Evolutionary conservation across 1,140 invertebrate genomes (phyloP), one percentile per base, ranked within the genome.

Genomic region (Drosophila parabipectinata): DNA sequence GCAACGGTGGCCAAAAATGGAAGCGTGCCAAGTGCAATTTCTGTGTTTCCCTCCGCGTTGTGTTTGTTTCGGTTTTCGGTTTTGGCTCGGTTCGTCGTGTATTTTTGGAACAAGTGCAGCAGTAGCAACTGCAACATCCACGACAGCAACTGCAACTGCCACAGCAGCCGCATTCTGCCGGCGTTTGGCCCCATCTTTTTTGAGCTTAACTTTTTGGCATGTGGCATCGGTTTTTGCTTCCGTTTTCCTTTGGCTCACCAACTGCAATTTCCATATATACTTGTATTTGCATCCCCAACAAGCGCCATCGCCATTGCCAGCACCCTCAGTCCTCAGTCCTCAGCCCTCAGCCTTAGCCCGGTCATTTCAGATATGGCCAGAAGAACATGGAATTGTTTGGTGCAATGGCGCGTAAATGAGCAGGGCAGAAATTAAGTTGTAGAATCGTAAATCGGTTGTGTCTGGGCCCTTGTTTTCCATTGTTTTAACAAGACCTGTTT

Each of bases 351-450:
- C 8, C 32, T 34, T 30, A 32, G 18, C 45, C 60, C 60, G 60
- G 47, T 50, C 28, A 69, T 69, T 71, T 50, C 26, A 50, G 64
- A 71, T 68, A 66, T 34, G 64, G 63, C 59, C 14, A 51, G 63
- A 21, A 26, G 63, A 15, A 67, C 63, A 67, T 67, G 72, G 32
- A 28, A 75, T 75, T 75, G 61, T 57, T 53, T 47, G 58, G 55
- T 34, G 78, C 78, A 77, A 75, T 82, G 76, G 64, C 66, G 58
- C 80, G 72, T 80, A 72, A 80, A 77, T 77, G 60, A 54, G 59
- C 62, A 55, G 57, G 52, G 56, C 30, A 60, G 32, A 74, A 77
- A 77, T 83, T 72, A 69, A 73, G 77, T 68, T 77, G 59, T 66
- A 48, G 47, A 54, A 72, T 77, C 73, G 57, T 54, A 64, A 67